Conservation (phyloP, 2,797 vertebrate species). For the Danio jaintianensis region DNA sequence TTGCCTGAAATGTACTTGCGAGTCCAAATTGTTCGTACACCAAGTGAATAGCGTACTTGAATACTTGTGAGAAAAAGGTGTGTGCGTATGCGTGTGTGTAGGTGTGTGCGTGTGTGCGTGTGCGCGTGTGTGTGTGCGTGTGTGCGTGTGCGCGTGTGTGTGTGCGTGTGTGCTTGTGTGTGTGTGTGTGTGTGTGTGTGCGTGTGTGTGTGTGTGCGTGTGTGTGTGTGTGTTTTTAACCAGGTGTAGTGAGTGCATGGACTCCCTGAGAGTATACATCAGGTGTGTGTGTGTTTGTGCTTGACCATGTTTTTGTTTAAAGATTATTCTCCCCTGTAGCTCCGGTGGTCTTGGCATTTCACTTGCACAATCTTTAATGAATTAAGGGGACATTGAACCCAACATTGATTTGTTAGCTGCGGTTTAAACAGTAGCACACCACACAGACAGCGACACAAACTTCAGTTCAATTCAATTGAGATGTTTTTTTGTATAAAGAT, state of each 20-base stretch:
- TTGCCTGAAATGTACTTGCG: too few relatives aligned
- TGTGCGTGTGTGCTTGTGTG: too few relatives aligned
- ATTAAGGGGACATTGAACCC: slow-evolving; percentile 38
- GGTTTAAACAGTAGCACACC: slow-evolving; percentile 18
- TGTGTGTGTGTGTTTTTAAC: slow-evolving; percentile 1
- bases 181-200: too few relatives aligned
- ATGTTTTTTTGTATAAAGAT: slow-evolving; percentile 12
- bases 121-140: too few relatives aligned
- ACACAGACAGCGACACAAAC: slow-evolving; percentile 16
- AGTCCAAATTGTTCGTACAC: too few relatives aligned
- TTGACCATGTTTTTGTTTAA: slow-evolving; percentile 24
- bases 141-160: too few relatives aligned
- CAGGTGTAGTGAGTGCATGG: neutral
- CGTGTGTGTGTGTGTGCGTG: too few relatives aligned
- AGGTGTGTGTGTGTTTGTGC: neutral
- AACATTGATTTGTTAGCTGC: slow-evolving; percentile 42
- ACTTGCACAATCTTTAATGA: slow-evolving; percentile 31
- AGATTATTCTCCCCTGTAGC: slow-evolving; percentile 20
- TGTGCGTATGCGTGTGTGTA: too few relatives aligned
- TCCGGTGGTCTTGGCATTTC: slow-evolving; percentile 12
- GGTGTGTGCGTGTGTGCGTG: too few relatives aligned
- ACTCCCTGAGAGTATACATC: neutral
- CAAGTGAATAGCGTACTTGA: too few relatives aligned
- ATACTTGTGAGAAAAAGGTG: too few relatives aligned
- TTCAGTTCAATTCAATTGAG: slow-evolving; percentile 12